Evolutionary conservation across 2,888 invertebrate genomes (phyloP), one percentile per base, ranked within the genome.

Genomic region (Tinea pellionella): DNA sequence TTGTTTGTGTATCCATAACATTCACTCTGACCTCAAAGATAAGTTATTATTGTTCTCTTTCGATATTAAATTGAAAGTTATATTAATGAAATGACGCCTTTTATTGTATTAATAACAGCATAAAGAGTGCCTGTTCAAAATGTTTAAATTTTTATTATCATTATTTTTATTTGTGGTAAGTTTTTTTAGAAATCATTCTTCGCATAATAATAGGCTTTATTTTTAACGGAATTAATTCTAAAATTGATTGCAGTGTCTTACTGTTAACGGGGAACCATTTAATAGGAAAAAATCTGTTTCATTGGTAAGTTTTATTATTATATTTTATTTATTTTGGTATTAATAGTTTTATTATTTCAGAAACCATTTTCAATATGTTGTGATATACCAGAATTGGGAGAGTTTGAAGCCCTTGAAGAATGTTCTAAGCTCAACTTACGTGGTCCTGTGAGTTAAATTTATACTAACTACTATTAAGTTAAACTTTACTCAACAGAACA

Each of bases 351-450:
- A 24, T 42, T 55, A 55, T 74, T 75, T 53, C 71, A 87, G 86
- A 87, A 86, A 76, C 86, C 86, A 0, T 69, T 86, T 63, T 86
- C 86, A 60, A 75, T 76, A 12, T 87, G 86, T 64, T 87, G 87
- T 61, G 80, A 85, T 61, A 86, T 86, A 43, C 87, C 87, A 12
- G 86, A 87, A 61, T 61, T 87, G 8, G 85, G 83, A 1, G 75
- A 79, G n/a, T 42, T 67, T 0, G 74, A 78, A 58, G 73, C 71
- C 37, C 63, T 87, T 12, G 57, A 64, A 0, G 77, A 78, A 62
- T 87, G 86, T 61, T 81, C 84, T 0, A 73, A 74, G 37, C 78
- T 77, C 4, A 80, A 78, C 62, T 60, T 72, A 16, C 64, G 69
- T 3, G 85, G 82, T 1, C 85, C 83, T 3, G 86, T 87, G 64